A percentile compares a stretch with the other conserved stretches of the same genome.
Evolutionary conservation across 2,888 invertebrate genomes (phyloP).

Genomic region (Phaedon cochleariae): DNA sequence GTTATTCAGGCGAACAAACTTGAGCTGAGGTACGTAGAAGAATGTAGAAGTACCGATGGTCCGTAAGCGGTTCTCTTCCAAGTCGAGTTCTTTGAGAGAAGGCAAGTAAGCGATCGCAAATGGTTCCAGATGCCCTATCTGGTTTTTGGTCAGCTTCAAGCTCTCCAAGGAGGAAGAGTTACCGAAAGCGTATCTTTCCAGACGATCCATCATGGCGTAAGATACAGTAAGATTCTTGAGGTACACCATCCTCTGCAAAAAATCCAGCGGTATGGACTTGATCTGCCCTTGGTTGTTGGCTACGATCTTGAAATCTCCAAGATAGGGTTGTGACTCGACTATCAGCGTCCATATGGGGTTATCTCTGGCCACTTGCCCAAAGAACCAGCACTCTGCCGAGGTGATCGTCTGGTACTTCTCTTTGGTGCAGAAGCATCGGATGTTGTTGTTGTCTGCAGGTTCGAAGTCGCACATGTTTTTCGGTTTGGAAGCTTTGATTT

Average conservation of each 20-base stretch:
- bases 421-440: conserved; percentile 74
- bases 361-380: conserved; percentile 71
- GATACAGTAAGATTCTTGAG: conserved; percentile 75
- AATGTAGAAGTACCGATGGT: conserved; percentile 80
- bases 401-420: conserved; percentile 68
- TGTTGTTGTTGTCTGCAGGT: conserved; percentile 30
- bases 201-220: conserved; percentile 75
- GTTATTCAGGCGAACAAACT: conserved; percentile 81
- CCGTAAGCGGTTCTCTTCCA: conserved; percentile 80
- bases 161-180: conserved; percentile 75
- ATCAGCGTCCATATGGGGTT: conserved; percentile 75
- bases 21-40: conserved; percentile 74
- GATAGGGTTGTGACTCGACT: conserved; percentile 75
- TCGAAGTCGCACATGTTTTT: conserved; percentile 34
- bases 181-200: conserved; percentile 77
- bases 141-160: conserved; percentile 74
- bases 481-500: conserved; percentile 21
- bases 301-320: conserved; percentile 76
- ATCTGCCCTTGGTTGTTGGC: conserved; percentile 75
- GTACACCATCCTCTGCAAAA: conserved; percentile 66
- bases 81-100: conserved; percentile 72
- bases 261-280: conserved; percentile 71
- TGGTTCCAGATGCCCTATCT: conserved; percentile 73
- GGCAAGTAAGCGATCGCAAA: conserved; percentile 78
- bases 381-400: conserved; percentile 81